Evolutionary conservation across 37 sponge, comb jelly and placozoan species (phyloP), one percentile per base, ranked within the genome.

Genomic region (Mnemiopsis leidyi): DNA sequence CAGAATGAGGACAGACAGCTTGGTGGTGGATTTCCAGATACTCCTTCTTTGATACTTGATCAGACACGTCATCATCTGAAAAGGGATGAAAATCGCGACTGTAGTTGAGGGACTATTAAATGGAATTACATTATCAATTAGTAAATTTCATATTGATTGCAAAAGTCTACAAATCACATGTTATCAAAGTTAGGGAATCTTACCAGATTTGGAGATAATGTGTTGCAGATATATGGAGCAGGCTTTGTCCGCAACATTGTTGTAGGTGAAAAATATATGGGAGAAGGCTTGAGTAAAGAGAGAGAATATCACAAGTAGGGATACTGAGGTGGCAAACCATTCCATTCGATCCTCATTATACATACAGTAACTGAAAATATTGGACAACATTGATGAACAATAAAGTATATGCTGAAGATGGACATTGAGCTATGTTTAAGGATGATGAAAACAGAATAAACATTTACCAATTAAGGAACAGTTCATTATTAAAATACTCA

Each of bases 231-330:
- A 79, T 13, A 29, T 23, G 20, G 82, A 79, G 82, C 82, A 79
- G 36, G 35, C 82, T 35, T 35, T 79, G 36, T 79, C 82, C 2
- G 82, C 82, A 1, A 79, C 21, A 29, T 79, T 33, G 29, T 79
- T 79, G 82, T 79, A 79, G 37, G 82, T 79, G 82, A 79, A 79
- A 33, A 79, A 79, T 28, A 79, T 79, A 23, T 79, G 82, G 82
- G 82, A 79, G 21, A 79, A 79, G 2, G 29, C 21, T 35, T 79
- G 82, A 29, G 82, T 79, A 35, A 79, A 79, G 34, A 79, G 82
- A 36, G 35, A 33, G 82, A 79, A 79, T 28, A 79, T 18, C 2
- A 35, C 82, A 9, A 79, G 35, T 9, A 79, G 82, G 82, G 82
- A 79, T 32, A 35, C 21, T 29, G 82, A 79, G 21, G 82, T 79